Evolutionary conservation across 2,113 vertebrate genomes (phyloP), one percentile per base, ranked within the genome.

Genomic region (Lasiurus cinereus): DNA sequence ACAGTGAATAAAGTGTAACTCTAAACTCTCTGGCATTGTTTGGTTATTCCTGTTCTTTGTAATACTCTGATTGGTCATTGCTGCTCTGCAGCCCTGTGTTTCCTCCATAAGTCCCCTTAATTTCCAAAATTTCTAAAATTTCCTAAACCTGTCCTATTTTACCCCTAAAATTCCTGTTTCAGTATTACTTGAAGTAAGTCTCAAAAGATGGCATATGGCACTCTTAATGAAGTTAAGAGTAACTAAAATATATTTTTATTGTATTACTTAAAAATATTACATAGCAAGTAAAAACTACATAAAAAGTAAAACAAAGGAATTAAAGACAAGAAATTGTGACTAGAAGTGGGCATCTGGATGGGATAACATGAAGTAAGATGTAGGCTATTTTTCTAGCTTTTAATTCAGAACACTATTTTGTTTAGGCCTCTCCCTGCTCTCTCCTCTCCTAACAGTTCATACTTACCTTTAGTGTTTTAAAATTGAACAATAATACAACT

Each of bases 221-320:
- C 29, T 66, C 46, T 89, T 14, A 82, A 52, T 39, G 46, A 52
- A 59, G 12, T 84, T 84, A 31, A 80, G 89, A 85, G 59, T 36
- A 89, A 74, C n/a, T 54, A 31, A 79, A 77, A 33, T 67, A 73
- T 59, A 64, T 82, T 94, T 89, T 62, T 29, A 50, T 62, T 69
- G 18, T 54, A 62, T 43, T 62, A 73, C 1, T n/a, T 11, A 62
- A 85, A 74, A 39, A 52, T n/a, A 76, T 48, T 83, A 79, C 1
- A 31, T n/a, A 59, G 56, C 19, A 31, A 39, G 13, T 78, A 88
- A 84, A 62, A 76, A 82, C 18, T 27, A 29, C 12, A 43, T 12
- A 88, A 13, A 84, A 78, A 46, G 8, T 16, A 72, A 64, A 83
- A 31, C 10, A 50, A 76, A 88, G 18, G 19, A 64, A 77, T 87